Base-by-base conservation (phyloP, 2,113 vertebrate species). In the Nettapus auritus region DNA sequence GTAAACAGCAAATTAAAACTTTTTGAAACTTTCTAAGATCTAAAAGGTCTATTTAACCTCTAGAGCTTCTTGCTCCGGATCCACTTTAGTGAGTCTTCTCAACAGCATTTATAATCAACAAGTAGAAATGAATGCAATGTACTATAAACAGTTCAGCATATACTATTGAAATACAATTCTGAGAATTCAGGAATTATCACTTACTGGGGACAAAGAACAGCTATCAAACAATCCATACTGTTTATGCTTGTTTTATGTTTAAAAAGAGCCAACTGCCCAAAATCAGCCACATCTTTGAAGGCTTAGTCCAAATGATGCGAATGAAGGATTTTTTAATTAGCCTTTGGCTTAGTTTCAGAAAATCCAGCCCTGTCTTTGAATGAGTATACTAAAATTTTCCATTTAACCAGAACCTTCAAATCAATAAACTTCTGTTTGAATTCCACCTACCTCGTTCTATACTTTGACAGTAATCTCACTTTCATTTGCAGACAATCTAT, bases 401-500 rank as follows among this genome's bases (percentile, higher is more conserved):
- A 82, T 75, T 89, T 92, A 86, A 90, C 19, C 10, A 75, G 73
- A 91, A 88, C 52, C 70, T 93, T 88, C 64, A 89, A 56, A 92
- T 79, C 94, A 81, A 90, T 94, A 96, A 11, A 64, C 74, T 74
- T 88, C 63, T 92, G 80, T 88, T 95, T 94, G 86, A 96, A 82
- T 77, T 94, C 94, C 82, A 85, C 56, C 64, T 46, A 52, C 23
- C 31, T 86, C 57, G 50, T 55, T 31, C 69, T 79, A 36, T 29
- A 74, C 55, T 84, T 69, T 55, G 77, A 83, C 48, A 93, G 67
- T 91, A 89, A 94, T 92, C 69, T 88, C 60, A 70, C 31, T 88
- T 93, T 80, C 83, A 89, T 94, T 94, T 93, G 59, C 94, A 96
- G 83, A 86, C 71, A 70, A 92, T 91, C 50, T 93, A 88, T 71